Evolutionary conservation across 1,140 invertebrate genomes (phyloP).

Genomic region (Drosophila tsacasi): DNA sequence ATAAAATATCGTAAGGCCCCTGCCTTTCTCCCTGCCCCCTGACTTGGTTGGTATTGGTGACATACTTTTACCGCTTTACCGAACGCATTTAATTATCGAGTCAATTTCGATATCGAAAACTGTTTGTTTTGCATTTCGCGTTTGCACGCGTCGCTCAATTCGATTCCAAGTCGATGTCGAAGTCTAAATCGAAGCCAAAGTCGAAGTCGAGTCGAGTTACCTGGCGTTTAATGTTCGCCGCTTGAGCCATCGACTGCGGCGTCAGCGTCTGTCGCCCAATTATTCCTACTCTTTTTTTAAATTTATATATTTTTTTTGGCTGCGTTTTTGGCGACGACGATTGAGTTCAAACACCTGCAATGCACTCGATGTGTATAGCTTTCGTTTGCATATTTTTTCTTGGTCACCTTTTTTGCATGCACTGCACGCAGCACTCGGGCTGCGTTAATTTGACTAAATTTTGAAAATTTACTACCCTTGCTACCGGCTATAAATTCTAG

Average conservation of each 20-base stretch:
- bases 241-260: constrained; percentile 23
- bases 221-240: constrained; percentile 60
- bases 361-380: constrained; percentile 61
- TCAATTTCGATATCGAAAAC: constrained; percentile 71
- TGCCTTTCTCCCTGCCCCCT: constrained; percentile 25
- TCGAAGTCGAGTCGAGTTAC: constrained; percentile 14
- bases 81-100: constrained; percentile 81
- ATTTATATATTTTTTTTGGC: constrained; percentile 22
- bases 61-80: constrained; percentile 72
- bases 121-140: constrained; percentile 80
- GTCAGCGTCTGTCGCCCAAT: constrained; percentile 79
- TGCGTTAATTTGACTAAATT: constrained; percentile 77
- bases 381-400: constrained; percentile 71
- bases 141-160: constrained; percentile 9
- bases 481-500: constrained; percentile 66
- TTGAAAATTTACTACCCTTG: constrained; percentile 65
- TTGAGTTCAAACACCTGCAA: constrained; percentile 82
- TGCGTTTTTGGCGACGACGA: constrained; percentile 47
- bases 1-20: constrained; percentile 3
- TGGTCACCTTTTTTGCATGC: constrained; percentile 30
- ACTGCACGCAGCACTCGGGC: constrained; percentile 38
- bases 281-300: constrained; percentile 47
- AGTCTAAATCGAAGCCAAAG: constrained; percentile 1
- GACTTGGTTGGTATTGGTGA: constrained; percentile 45
- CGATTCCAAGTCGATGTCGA: constrained; percentile 4